Evolutionary conservation across 2,797 vertebrate genomes (phyloP).

Genomic region (Muraenolepis orangiensis): DNA sequence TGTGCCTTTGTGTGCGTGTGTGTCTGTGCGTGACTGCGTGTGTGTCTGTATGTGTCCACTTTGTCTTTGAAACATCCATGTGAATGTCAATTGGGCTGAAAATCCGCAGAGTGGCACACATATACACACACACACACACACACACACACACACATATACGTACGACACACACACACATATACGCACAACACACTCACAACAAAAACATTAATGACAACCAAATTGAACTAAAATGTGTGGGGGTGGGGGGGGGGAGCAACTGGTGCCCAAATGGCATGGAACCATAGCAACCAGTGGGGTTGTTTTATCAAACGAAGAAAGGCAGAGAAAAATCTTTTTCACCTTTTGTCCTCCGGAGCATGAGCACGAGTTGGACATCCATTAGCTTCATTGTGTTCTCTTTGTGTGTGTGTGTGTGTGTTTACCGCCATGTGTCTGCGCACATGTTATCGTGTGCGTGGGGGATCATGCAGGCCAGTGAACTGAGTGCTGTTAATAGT

Average conservation of each 20-base stretch:
- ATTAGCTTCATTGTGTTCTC: background rate
- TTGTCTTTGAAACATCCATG: background rate
- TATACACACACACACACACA: background rate
- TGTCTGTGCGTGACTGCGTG: background rate
- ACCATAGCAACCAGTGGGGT: background rate
- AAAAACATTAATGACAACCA: background rate
- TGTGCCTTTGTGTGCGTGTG: conserved; percentile 1
- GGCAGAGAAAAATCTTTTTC: background rate
- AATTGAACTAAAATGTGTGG: background rate
- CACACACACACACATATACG: background rate
- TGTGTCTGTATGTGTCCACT: background rate
- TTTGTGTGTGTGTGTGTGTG: background rate
- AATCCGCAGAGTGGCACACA: background rate
- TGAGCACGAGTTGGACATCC: background rate
- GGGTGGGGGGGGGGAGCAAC: too few relatives aligned
- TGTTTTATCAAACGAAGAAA: background rate
- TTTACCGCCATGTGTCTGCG: background rate
- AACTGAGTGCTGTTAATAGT: background rate
- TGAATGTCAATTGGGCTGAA: background rate
- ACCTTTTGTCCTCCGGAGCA: background rate
- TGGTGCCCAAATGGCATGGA: background rate
- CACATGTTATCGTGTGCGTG: too few relatives aligned
- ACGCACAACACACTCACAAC: background rate
- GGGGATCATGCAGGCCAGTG: conserved; percentile 1
- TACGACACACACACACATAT: background rate